Evolutionary conservation across 2,888 invertebrate genomes (phyloP), one percentile per base, ranked within the genome.

Genomic region (Heterodera filipjevi): DNA sequence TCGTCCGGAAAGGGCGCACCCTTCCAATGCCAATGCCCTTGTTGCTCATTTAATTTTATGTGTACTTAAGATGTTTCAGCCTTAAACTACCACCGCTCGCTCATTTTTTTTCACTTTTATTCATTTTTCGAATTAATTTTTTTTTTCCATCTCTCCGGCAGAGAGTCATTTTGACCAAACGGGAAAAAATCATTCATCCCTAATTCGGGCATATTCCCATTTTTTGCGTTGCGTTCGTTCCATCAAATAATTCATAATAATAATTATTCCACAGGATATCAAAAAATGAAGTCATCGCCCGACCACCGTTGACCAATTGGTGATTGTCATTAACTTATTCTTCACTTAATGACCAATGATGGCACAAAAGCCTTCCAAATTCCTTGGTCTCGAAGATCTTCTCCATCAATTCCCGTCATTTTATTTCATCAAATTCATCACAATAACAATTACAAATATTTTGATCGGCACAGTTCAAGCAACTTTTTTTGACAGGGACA

Each of bases 401-500:
- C 12, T 59, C 10, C n/a, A n/a, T 22, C 59, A 59, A n/a, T 59
- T 59, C 0, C n/a, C 59, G 2, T 59, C 59, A 27, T 27, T 59
- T 59, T 59, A 59, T 27, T n/a, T 12, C 10, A 8, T 59, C n/a
- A 59, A 53, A 16, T 22, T 53, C 53, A 22, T 53, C 53, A 19
- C 53, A 53, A 53, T 53, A 53, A 53, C 53, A 6, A 16, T 59
- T 2, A 59, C 59, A 59, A 59, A 59, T 59, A 59, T 59, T 59
- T 59, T 59, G 59, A 59, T 8, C 59, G 27, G 59, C 59, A 22
- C 59, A 32, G 39, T 53, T 12, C 19, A 75, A n/a, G 66, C 39
- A 8, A 30, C 27, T 12, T 73, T 73, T 33, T 73, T 75, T 32
- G 66, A 66, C 44, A 44, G 66, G 66, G 64, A 73, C 33, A 44